Evolutionary conservation across 2,797 vertebrate genomes (phyloP).

Genomic region (Girardinus metallicus): DNA sequence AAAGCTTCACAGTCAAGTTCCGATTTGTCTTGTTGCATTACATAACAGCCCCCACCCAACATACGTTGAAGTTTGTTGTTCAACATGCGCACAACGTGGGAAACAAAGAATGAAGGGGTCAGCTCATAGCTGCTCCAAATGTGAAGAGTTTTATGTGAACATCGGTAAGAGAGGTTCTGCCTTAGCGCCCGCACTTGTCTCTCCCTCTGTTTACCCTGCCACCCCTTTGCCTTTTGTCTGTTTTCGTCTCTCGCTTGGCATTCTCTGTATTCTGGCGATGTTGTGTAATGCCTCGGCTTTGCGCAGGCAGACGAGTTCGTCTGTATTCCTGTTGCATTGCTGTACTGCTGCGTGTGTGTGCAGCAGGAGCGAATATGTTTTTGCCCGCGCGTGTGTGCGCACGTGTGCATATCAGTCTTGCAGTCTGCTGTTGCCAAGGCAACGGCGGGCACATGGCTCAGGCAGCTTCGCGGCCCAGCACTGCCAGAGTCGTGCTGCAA

Average conservation of each 20-base stretch:
- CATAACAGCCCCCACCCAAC: neutral
- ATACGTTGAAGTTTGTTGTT: neutral
- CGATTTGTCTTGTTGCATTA: neutral
- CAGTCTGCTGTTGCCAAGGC: slow-evolving; percentile 83
- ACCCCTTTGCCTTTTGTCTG: slow-evolving; percentile 48
- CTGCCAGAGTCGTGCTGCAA: slow-evolving; percentile 80
- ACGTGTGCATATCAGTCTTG: slow-evolving; percentile 70
- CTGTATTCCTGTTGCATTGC: slow-evolving; percentile 84
- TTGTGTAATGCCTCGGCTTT: slow-evolving; percentile 80
- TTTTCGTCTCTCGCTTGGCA: slow-evolving; percentile 48
- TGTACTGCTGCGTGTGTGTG: slow-evolving; percentile 63
- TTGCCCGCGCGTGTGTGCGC: slow-evolving; percentile 38
- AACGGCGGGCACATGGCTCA: slow-evolving; percentile 81
- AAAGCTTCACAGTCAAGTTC: neutral
- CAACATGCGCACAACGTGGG: neutral
- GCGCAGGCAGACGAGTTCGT: slow-evolving; percentile 73
- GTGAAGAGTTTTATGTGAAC: slow-evolving; percentile 47
- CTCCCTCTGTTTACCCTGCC: slow-evolving; percentile 17
- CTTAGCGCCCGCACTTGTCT: slow-evolving; percentile 17
- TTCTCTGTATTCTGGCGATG: slow-evolving; percentile 69
- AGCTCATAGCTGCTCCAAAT: neutral
- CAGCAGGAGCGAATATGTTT: slow-evolving; percentile 63
- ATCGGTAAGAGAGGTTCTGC: slow-evolving; percentile 46
- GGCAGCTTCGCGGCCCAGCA: slow-evolving; percentile 75
- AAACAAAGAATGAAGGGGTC: neutral